Conservation (phyloP, 2,113 vertebrate genomes). For the Ciconia stormi region DNA sequence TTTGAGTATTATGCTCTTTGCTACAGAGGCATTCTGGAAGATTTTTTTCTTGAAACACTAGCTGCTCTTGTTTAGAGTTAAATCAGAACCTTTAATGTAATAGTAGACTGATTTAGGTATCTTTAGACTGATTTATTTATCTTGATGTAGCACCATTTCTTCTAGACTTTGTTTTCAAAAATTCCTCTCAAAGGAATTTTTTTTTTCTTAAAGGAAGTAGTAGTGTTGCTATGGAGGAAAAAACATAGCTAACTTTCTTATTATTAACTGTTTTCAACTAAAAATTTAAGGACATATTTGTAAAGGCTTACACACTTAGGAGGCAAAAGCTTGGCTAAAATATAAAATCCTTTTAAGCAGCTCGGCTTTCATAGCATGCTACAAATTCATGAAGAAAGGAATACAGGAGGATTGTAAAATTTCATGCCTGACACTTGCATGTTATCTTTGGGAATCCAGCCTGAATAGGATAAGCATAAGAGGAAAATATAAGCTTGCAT, state of each 20-base stretch:
- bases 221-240: neutral
- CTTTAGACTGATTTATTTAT: neutral
- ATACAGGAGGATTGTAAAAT: constrained; percentile 56
- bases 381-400: constrained; percentile 48
- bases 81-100: neutral
- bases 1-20: neutral
- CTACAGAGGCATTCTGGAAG: neutral
- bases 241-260: neutral
- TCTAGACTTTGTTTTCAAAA: neutral
- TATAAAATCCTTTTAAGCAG: constrained; percentile 50
- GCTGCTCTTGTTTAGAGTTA: neutral
- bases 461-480: constrained; percentile 4
- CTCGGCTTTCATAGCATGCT: constrained; percentile 22
- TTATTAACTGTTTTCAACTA: neutral
- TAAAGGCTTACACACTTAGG: neutral
- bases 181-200: neutral
- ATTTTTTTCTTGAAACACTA: neutral
- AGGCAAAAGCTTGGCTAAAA: constrained; percentile 27
- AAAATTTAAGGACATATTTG: constrained; percentile 8
- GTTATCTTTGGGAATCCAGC: constrained; percentile 50
- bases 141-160: neutral
- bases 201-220: neutral
- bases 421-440: constrained; percentile 43
- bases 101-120: neutral
- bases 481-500: neutral